Base-by-base conservation (phyloP, 1,140 invertebrate species). In the Luehdorfia chinensis region DNA sequence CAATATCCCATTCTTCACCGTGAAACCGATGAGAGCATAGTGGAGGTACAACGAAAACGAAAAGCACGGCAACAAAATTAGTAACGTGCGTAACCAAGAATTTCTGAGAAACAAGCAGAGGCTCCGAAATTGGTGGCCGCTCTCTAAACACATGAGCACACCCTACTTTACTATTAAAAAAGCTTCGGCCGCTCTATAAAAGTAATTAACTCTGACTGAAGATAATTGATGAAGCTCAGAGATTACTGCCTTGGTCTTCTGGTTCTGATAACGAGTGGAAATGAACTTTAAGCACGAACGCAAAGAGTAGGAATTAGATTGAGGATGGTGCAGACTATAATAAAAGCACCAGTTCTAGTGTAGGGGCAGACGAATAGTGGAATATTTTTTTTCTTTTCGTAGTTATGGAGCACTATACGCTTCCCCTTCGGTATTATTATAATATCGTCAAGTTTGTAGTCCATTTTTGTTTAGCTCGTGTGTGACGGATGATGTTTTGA, bases 211-310 rank as follows among this genome's bases (percentile, higher is more conserved):
- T 81, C 64, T 50, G 66, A 72, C 70, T 81, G 57, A 71, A 81
- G 72, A 81, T 84, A 84, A 84, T 84, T 84, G 80, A 84, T 84
- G 80, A 77, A 81, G 73, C 75, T 70, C 64, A 74, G 39, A 81
- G 75, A 84, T 84, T 79, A 80, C 75, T 73, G 68, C 64, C 69
- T 65, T 55, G 47, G 60, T 66, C 65, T 68, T 53, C 44, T 50
- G 61, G 15, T 30, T 11, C 4, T 6, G 4, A n/a, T 3, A 0
- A 2, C 31, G 53, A 34, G n/a, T 14, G 6, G 61, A 61, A 58
- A 19, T 15, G n/a, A 28, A 66, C 67, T 0, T 14, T 14, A 4
- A 4, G 1, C 0, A 0, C 13, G 5, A 16, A 6, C 6, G 12
- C 8, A n/a, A 65, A 67, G 32, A 55, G 63, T 57, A 50, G 4